phyloP scores from a whole-genome alignment of 2,113 vertebrate species.

The Cyprinodon brontotheroides region DNA sequence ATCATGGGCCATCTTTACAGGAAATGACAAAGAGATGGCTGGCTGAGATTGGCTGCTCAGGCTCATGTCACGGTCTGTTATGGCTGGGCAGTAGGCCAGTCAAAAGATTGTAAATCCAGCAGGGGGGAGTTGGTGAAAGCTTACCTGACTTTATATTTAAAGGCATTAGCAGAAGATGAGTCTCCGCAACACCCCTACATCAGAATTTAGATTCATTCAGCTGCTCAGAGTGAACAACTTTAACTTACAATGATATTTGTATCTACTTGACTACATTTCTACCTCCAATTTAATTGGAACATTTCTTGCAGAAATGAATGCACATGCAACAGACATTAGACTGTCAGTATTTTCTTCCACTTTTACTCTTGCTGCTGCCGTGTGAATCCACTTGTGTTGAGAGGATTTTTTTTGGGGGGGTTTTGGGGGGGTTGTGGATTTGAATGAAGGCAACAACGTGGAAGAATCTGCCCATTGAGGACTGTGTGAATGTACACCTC shows the following conservation, averaged over 20 bases:
- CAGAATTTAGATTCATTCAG: background rate
- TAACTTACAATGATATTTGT: constrained; percentile 17
- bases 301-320: constrained; percentile 78
- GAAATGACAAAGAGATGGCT: constrained; percentile 78
- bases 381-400: constrained; percentile 94
- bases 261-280: constrained; percentile 81
- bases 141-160: constrained; percentile 72
- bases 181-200: background rate
- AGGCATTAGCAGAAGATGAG: constrained; percentile 28
- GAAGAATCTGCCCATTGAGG: constrained; percentile 99
- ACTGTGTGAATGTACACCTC: constrained; percentile 99
- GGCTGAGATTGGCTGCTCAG: constrained; percentile 66
- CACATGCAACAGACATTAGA: constrained; percentile 56
- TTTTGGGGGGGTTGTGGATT: constrained; percentile 71
- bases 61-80: constrained; percentile 71
- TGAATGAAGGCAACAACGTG: constrained; percentile 99
- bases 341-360: constrained; percentile 60
- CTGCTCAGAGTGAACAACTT: background rate
- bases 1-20: constrained; percentile 73
- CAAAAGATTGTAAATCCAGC: constrained; percentile 42
- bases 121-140: constrained; percentile 1
- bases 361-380: constrained; percentile 80
- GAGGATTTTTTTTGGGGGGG: constrained; percentile 75
- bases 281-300: constrained; percentile 87
- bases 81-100: constrained; percentile 65